These are phyloP conservation scores for Drosophila pseudoobscura DNA, from an alignment of 1,140 invertebrate species.

Conservation along the genomic window DNA sequence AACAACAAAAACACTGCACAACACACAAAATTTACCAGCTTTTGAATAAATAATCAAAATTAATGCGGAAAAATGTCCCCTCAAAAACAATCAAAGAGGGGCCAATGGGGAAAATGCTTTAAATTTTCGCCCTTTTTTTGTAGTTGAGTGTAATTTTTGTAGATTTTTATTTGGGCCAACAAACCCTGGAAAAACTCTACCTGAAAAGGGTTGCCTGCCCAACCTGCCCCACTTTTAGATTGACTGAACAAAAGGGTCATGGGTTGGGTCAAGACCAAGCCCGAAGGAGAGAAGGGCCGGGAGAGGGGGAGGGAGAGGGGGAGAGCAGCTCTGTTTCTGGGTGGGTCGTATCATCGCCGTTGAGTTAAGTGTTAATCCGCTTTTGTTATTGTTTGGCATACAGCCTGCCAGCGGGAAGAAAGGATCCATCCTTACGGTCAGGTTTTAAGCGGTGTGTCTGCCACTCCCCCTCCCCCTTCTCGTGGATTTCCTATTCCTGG, in stretches of 20 bases:
- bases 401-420: constrained; percentile 30
- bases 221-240: constrained; percentile 44
- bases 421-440: constrained; percentile 26
- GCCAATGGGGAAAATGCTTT: constrained; percentile 35
- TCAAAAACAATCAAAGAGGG: constrained; percentile 38
- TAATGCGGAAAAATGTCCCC: constrained; percentile 30
- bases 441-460: constrained; percentile 58
- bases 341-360: constrained; percentile 60
- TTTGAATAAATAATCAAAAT: constrained; percentile 52
- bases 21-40: constrained; percentile 34
- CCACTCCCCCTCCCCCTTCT: constrained; percentile 14
- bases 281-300: neutral
- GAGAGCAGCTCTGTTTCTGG: constrained; percentile 13
- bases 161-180: constrained; percentile 34
- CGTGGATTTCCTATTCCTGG: constrained; percentile 19
- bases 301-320: neutral
- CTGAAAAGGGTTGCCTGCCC: constrained; percentile 48
- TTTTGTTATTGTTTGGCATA: constrained; percentile 75
- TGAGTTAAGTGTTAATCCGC: constrained; percentile 78
- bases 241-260: constrained; percentile 73
- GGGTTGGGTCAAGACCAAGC: constrained; percentile 36
- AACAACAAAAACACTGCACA: constrained; percentile 27
- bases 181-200: constrained; percentile 22
- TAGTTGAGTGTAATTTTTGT: constrained; percentile 54
- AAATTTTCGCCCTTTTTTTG: constrained; percentile 10